Evolutionary conservation across 2,113 vertebrate genomes (phyloP).

Genomic region (Jaculus jaculus): DNA sequence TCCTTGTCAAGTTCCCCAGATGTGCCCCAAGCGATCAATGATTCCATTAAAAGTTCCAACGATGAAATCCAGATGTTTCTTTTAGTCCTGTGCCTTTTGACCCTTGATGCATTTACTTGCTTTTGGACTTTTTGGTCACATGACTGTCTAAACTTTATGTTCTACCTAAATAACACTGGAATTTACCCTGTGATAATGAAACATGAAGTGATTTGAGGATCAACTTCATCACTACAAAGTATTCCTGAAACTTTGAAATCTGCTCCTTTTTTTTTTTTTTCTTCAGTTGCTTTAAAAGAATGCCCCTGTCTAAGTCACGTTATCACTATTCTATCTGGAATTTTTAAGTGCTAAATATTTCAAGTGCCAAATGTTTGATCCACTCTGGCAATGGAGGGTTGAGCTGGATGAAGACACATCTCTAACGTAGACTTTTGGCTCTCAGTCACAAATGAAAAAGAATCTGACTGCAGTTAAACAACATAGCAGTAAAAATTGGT

Average conservation of each 20-base stretch:
- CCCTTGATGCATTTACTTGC: conserved; percentile 73
- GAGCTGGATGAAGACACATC: conserved; percentile 57
- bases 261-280: conserved; percentile 33
- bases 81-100: conserved; percentile 64
- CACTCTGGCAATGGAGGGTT: conserved; percentile 56
- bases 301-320: conserved; percentile 70
- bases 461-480: not conserved
- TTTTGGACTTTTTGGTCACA: conserved; percentile 71
- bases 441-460: conserved; percentile 43
- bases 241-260: conserved; percentile 71
- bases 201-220: conserved; percentile 71
- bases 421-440: conserved; percentile 59
- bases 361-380: conserved; percentile 68
- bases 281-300: conserved; percentile 63
- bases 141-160: conserved; percentile 68
- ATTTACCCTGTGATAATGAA: conserved; percentile 75
- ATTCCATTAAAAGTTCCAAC: conserved; percentile 78
- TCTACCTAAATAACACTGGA: conserved; percentile 71
- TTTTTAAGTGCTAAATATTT: conserved; percentile 74
- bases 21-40: conserved; percentile 58
- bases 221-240: conserved; percentile 75
- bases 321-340: conserved; percentile 72
- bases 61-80: conserved; percentile 81
- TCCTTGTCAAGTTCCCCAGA: conserved; percentile 65
- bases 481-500: conserved; percentile 13